Conservation (phyloP, 2,113 vertebrate genomes). For the Prochilodus magdalenae region DNA sequence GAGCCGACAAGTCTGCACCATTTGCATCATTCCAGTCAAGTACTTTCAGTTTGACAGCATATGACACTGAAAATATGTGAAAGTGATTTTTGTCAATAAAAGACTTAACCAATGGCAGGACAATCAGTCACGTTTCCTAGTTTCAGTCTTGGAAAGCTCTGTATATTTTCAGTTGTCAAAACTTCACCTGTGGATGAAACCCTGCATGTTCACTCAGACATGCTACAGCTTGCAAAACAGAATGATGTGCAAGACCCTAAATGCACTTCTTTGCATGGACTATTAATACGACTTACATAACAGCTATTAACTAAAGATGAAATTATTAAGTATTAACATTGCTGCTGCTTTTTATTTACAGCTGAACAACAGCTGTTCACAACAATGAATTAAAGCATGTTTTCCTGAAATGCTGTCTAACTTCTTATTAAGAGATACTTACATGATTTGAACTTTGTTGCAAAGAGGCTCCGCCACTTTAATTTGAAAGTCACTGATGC, state of each 20-base stretch:
- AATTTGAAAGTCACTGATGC: slow-evolving; percentile 40
- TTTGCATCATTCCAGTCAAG: no score
- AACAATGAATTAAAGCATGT: not conserved
- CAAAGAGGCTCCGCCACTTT: slow-evolving; percentile 33
- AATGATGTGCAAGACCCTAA: not conserved
- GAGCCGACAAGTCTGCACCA: no score
- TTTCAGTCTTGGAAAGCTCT: not conserved
- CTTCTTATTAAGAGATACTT: slow-evolving; percentile 34
- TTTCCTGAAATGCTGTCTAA: not conserved
- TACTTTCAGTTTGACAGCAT: no score
- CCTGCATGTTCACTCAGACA: not conserved
- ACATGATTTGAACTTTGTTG: slow-evolving; percentile 59
- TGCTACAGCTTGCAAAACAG: not conserved
- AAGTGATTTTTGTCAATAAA: no score
- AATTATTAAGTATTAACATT: not conserved
- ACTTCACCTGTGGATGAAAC: no score
- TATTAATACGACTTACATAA: no score
- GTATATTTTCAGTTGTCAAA: not conserved
- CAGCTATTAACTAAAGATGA: not conserved
- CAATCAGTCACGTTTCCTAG: not conserved
- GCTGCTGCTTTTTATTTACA: not conserved
- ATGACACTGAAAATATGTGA: no score
- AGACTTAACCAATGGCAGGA: no score
- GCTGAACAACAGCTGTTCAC: no score
- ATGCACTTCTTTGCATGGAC: not conserved